These are phyloP conservation scores for Rhogogaster chlorosoma DNA, from an alignment of 2,888 invertebrate species.

Conservation along the genomic window DNA sequence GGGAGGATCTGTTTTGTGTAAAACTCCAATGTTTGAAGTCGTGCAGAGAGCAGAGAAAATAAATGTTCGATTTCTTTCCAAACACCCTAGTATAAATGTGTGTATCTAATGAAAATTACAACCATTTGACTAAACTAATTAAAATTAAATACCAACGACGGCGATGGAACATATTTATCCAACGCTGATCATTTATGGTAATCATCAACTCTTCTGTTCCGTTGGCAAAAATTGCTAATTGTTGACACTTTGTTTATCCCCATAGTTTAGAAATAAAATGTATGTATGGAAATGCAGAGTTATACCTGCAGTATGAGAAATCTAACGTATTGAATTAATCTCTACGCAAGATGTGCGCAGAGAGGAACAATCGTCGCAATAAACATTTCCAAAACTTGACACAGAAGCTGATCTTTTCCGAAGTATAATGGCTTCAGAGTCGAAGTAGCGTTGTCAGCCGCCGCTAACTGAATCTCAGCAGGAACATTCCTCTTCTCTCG, in stretches of 20 bases:
- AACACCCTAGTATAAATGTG: not conserved
- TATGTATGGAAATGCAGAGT: not conserved
- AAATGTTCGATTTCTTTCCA: too few species aligned
- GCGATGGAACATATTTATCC: slow-evolving; percentile 9
- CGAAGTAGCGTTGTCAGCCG: slow-evolving; percentile 66
- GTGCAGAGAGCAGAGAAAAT: too few species aligned
- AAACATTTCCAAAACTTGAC: not conserved
- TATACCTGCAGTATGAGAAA: not conserved
- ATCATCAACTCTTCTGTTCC: not conserved
- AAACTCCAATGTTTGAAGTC: too few species aligned
- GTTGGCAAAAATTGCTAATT: not conserved
- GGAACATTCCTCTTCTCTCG: slow-evolving; percentile 73
- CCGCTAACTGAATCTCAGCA: slow-evolving; percentile 72
- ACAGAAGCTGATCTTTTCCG: slow-evolving; percentile 23
- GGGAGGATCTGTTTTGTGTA: too few species aligned
- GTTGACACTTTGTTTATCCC: not conserved
- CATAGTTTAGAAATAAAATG: not conserved
- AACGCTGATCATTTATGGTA: not conserved
- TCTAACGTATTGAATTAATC: not conserved
- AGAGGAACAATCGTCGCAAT: not conserved
- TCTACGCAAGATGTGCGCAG: not conserved
- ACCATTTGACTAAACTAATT: slow-evolving; percentile 32
- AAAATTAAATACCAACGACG: slow-evolving; percentile 23
- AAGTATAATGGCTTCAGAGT: slow-evolving; percentile 36
- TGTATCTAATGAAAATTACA: slow-evolving; percentile 29